Evolutionary conservation across 1,140 invertebrate species (phyloP), one percentile per base, ranked within the genome.

Genomic region (Aporrectodea caliginosa): DNA sequence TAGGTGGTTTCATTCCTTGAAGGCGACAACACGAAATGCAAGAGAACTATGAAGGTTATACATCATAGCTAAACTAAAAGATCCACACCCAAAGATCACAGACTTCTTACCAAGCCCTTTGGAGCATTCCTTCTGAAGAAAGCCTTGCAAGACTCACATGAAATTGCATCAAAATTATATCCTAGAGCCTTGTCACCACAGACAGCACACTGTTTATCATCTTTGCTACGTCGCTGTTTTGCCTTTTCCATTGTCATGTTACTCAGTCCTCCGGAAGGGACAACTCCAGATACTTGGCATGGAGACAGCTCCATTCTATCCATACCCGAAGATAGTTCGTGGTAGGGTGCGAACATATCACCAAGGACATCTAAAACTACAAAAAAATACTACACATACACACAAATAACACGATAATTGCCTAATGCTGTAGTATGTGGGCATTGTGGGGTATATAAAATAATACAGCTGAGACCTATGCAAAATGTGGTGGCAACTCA

Each of bases 91-190:
- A n/a, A n/a, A n/a, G n/a, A n/a, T n/a, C n/a, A n/a, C n/a, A n/a
- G n/a, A n/a, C n/a, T n/a, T n/a, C 32, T 85, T 85, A 93, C 92
- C 90, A 98, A 98, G 81, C 93, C 93, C 84, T 95, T 94, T 22
- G 96, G 89, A 1, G 97, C 97, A 90, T 99, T 98, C 79, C 97
- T 90, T 82, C 97, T 89, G 87, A 99, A 99, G 88, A 99, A 99
- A 0, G 97, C 97, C 87, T 99, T 99, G 86, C 97, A 99, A 81
- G 95, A 98, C 88, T 98, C 97, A 85, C 97, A 98, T 1, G 96
- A 97, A 35, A 98, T 93, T 2, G 96, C 96, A 90, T 97, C 97
- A 87, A 99, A 99, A 90, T 99, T 99, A 88, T 96, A 98, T n/a
- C 96, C 95, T 33, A 97, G 90, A 14, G 96, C 96, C 84, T 92